Base-by-base conservation (phyloP, 2,888 invertebrate species). In the Invenusta paracnida region DNA sequence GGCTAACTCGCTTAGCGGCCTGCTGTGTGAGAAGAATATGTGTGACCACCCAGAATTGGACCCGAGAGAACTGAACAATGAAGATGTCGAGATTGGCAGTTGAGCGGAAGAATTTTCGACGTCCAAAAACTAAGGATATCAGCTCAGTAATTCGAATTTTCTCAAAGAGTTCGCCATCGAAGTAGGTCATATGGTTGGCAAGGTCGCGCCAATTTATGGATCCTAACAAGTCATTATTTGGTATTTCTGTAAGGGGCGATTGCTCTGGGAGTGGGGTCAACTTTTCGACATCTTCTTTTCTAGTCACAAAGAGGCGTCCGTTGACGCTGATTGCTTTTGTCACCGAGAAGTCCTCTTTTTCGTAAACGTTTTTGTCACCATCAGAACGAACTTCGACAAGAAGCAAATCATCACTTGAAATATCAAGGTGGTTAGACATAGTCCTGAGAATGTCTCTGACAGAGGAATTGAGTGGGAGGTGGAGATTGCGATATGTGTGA, bases 11-110 rank as follows among this genome's bases (percentile, higher is more conserved):
- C 91, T 95, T 95, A 88, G 94, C 93, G 87, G 95, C 92, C 89
- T 94, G 94, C 28, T 92, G 92, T 25, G 94, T 93, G 89, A 95
- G 93, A 84, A 94, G 94, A 88, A 95, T 93, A 91, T 96, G 95
- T 0, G 95, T 95, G 30, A 94, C 94, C 30, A 95, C 94, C 95
- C 95, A 96, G 91, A 94, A 95, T 91, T 95, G 95, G 81, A 95
- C 93, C 91, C 95, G 95, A 89, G 95, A 95, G 91, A 95, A 95
- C 85, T 95, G 93, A 29, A 95, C 92, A 85, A 95, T 92, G 89
- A 95, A 94, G 0, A 95, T 93, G 90, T 95, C 95, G 89, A 96
- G 91, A 92, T 95, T 95, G 86, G 95, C 94, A 30, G 95, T 95
- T 88, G 95, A 94, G 92, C 94, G 93, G 5, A 90, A 89, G 87